phyloP scores from a whole-genome alignment of 1,140 invertebrate species.

The Euura lappo region DNA sequence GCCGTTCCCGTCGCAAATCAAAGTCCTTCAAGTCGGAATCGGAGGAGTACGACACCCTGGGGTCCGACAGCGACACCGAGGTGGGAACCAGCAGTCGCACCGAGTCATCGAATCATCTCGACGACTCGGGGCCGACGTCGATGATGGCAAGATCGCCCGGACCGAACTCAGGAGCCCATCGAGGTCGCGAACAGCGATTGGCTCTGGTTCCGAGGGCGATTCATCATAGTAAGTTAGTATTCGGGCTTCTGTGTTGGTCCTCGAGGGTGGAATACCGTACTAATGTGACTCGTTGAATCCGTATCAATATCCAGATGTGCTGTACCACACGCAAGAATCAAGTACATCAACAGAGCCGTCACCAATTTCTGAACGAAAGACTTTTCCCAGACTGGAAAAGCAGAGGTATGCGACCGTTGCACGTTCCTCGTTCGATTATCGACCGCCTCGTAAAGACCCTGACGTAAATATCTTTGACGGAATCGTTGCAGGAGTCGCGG shows the following conservation, averaged over 20 bases:
- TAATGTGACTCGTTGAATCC: constrained; percentile 28
- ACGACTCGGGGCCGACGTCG: constrained; percentile 57
- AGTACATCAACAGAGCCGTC: constrained; percentile 64
- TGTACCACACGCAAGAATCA: constrained; percentile 63
- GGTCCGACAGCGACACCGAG: constrained; percentile 65
- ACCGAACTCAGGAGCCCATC: constrained; percentile 44
- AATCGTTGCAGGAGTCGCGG: constrained; percentile 41
- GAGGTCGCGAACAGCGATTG: constrained; percentile 53
- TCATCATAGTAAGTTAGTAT: constrained; percentile 70
- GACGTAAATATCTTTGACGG: too few species aligned
- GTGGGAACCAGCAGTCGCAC: constrained; percentile 60
- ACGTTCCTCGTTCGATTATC: background rate
- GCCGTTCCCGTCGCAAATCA: constrained; percentile 53
- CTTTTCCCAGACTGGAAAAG: constrained; percentile 56
- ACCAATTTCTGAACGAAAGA: constrained; percentile 62
- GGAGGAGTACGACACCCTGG: constrained; percentile 67
- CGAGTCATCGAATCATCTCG: constrained; percentile 62
- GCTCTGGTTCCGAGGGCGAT: constrained; percentile 60
- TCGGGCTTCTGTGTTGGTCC: constrained; percentile 54
- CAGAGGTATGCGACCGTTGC: constrained; percentile 40
- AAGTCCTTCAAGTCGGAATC: constrained; percentile 65
- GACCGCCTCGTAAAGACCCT: too few species aligned
- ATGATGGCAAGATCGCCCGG: constrained; percentile 51
- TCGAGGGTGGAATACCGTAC: constrained; percentile 9
- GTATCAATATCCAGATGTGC: constrained; percentile 46